Evolutionary conservation across 2,888 invertebrate species (phyloP), one percentile per base, ranked within the genome.

Genomic region (Mongoloraphidia duomilia): DNA sequence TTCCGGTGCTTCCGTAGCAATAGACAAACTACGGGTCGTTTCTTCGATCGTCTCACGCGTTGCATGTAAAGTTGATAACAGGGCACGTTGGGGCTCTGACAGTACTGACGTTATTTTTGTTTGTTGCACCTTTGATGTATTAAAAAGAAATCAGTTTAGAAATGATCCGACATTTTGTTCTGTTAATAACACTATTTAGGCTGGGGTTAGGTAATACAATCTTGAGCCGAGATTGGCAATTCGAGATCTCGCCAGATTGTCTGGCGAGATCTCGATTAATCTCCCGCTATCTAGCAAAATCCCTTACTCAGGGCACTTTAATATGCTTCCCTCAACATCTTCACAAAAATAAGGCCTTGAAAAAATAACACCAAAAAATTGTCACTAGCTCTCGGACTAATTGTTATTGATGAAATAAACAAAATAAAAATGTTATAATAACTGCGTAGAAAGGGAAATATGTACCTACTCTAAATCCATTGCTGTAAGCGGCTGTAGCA

Each of bases 51-150:
- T 81, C 64, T 90, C 85, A 61, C 89, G 84, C 10, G 95, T 94
- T 14, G 83, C 80, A 49, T 84, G 84, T 64, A 97, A 95, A 47
- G 93, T 94, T 46, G 92, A 82, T 38, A 94, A 71, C 55, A 98
- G 73, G 5, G 95, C 97, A 50, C 91, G 77, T 69, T 98, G 96
- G 34, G 96, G 92, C 69, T 91, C 92, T 48, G 87, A 81, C 60
- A 90, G 70, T 40, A 93, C 80, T 41, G 87, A 84, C 49, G 91
- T 86, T 59, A 95, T 83, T 59, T 85, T 84, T 2, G 87, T 82
- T 63, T 87, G 85, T 64, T 92, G 89, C 40, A 84, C 77, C 79
- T 84, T 69, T 35, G 48, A 57, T 44, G 12, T 42, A 50, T 0
- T 66, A 65, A 2, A 69, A 45, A 41, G 44, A 47, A 55, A 40